Evolutionary conservation across 2,888 invertebrate species (phyloP).

Genomic region (Ochropacha duplaris): DNA sequence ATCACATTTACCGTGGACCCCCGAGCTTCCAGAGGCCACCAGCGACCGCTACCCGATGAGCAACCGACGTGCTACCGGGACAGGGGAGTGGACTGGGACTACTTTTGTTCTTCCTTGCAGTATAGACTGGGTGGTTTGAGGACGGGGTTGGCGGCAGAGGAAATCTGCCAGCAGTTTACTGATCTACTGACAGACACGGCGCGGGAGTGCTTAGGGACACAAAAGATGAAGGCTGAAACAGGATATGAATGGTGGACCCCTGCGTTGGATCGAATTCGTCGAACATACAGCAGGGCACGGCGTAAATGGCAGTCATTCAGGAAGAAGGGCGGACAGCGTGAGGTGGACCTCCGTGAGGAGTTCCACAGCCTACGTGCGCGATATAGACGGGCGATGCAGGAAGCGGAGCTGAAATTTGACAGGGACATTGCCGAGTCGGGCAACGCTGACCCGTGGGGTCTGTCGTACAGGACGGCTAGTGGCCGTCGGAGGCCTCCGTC

Average conservation of each 20-base stretch:
- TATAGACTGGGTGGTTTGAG: background rate
- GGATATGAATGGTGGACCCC: background rate
- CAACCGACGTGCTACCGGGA: background rate
- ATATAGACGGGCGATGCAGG: too few relatives aligned
- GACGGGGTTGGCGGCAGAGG: slow-evolving; percentile 4
- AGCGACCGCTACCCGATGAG: background rate
- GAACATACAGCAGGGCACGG: background rate
- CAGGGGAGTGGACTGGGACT: background rate
- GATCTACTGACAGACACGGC: slow-evolving; percentile 5
- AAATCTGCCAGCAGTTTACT: background rate
- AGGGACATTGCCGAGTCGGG: background rate
- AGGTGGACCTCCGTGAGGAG: too few relatives aligned
- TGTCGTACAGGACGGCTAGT: background rate
- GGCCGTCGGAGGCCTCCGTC: background rate
- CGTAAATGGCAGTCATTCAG: background rate
- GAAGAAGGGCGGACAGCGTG: too few relatives aligned
- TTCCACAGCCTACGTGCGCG: too few relatives aligned
- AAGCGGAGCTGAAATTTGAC: background rate
- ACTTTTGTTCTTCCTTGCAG: background rate
- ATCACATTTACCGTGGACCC: slow-evolving; percentile 11
- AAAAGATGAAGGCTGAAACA: slow-evolving; percentile 5
- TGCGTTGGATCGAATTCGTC: background rate
- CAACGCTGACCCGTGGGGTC: background rate
- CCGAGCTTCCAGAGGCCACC: background rate
- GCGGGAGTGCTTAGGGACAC: slow-evolving; percentile 13